phyloP scores from a whole-genome alignment of 2,888 invertebrate species.

The Augochlorella aurata region DNA sequence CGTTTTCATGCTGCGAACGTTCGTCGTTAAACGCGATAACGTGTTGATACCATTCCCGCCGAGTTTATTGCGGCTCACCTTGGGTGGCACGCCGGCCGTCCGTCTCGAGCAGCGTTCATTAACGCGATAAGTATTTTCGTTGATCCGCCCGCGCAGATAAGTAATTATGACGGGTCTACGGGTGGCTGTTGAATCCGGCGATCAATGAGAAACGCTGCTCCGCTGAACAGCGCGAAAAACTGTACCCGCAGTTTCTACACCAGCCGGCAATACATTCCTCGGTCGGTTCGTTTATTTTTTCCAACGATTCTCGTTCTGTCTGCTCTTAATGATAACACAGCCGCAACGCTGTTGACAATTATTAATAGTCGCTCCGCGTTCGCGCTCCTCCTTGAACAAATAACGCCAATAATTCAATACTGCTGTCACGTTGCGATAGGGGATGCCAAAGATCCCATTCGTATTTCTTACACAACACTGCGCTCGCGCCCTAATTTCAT shows the following conservation, averaged over 20 bases:
- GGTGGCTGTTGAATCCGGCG: not conserved
- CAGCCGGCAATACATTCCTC: slow-evolving; percentile 32
- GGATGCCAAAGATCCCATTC: not conserved
- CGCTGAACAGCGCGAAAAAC: not conserved
- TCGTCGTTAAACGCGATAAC: not conserved
- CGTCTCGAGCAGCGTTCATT: slow-evolving; percentile 19
- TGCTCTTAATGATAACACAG: slow-evolving; percentile 26
- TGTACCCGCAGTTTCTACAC: slow-evolving; percentile 20
- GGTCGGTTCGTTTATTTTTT: slow-evolving; percentile 17
- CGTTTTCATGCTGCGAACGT: not conserved
- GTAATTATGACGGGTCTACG: slow-evolving; percentile 25
- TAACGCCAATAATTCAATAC: slow-evolving; percentile 38
- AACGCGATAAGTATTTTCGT: slow-evolving; percentile 15
- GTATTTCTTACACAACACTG: not conserved
- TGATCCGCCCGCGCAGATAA: slow-evolving; percentile 22
- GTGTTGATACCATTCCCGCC: not conserved
- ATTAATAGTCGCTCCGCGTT: slow-evolving; percentile 34
- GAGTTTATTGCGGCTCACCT: slow-evolving; percentile 3
- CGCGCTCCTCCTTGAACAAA: slow-evolving; percentile 15
- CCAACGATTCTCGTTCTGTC: slow-evolving; percentile 3
- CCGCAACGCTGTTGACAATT: slow-evolving; percentile 25
- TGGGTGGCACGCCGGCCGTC: slow-evolving; percentile 1
- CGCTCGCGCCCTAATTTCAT: too few relatives aligned
- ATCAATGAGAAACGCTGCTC: slow-evolving; percentile 11
- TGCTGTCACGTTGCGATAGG: not conserved